Evolutionary conservation across 2,113 vertebrate species (phyloP).

Genomic region (Choloepus hoffmanni): DNA sequence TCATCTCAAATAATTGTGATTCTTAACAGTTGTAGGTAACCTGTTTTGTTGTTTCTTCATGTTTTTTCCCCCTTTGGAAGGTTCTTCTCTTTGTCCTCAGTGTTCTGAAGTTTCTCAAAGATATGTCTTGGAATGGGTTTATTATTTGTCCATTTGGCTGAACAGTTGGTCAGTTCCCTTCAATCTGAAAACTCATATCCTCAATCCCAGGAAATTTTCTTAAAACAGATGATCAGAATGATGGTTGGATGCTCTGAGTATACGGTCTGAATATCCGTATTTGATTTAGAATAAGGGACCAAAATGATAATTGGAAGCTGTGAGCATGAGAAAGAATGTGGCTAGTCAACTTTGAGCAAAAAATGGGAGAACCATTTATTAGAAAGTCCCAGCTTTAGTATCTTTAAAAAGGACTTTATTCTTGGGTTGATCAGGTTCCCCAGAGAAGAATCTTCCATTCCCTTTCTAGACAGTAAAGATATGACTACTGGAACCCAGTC

Average conservation of each 20-base stretch:
- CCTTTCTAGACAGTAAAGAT: not conserved
- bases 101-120: not conserved
- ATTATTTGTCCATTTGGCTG: not conserved
- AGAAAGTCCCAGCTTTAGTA: not conserved
- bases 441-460: not conserved
- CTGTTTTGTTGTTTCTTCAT: not conserved
- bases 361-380: not conserved
- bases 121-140: not conserved
- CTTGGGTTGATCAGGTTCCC: no score
- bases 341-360: not conserved
- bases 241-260: not conserved
- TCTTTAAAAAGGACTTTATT: not conserved
- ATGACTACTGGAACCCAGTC: not conserved
- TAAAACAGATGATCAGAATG: not conserved
- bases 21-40: not conserved
- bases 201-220: not conserved
- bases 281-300: not conserved
- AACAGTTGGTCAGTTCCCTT: not conserved
- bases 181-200: not conserved
- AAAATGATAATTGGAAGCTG: not conserved
- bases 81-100: not conserved
- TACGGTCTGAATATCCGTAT: not conserved
- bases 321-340: not conserved
- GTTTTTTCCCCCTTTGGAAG: not conserved
- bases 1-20: not conserved